A percentile compares a stretch with the other conserved stretches of the same genome.
phyloP scores from a whole-genome alignment of 2,888 invertebrate species.

The Perizoma affinitatum region DNA sequence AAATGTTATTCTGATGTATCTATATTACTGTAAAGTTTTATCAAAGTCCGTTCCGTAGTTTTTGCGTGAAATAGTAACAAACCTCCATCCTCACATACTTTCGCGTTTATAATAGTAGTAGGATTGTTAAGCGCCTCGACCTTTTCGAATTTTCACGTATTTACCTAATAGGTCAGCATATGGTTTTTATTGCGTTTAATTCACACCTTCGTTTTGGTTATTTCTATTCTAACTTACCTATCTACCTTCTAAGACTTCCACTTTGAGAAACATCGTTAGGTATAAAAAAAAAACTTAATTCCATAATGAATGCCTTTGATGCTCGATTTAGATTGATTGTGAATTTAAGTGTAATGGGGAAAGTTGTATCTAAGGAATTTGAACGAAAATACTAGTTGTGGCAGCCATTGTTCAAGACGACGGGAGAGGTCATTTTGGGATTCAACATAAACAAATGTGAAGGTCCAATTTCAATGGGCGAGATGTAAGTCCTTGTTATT shows the following conservation, averaged over 20 bases:
- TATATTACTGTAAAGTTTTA: no score
- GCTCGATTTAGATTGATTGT: conserved; percentile 24
- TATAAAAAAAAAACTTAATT: conserved; percentile 8
- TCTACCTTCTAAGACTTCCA: neutral
- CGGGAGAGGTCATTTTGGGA: conserved; percentile 29
- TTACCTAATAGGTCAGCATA: no score
- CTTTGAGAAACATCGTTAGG: conserved; percentile 17
- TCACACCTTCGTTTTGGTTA: no score
- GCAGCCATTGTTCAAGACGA: conserved; percentile 21
- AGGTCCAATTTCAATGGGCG: conserved; percentile 27
- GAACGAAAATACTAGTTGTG: conserved; percentile 22
- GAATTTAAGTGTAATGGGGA: conserved; percentile 20
- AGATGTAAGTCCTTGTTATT: conserved; percentile 14
- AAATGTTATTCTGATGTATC: no score
- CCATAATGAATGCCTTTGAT: conserved; percentile 13
- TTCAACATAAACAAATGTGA: conserved; percentile 27
- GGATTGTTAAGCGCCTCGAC: no score
- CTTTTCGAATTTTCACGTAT: no score
- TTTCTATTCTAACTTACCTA: no score
- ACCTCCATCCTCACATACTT: no score
- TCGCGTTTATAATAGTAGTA: no score
- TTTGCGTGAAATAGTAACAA: no score
- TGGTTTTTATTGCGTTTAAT: no score
- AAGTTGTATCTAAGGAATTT: conserved; percentile 18
- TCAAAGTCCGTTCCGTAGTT: no score